Percentiles rank a stretch among this genome's conserved stretches.
Evolutionary conservation across 2,888 invertebrate genomes (phyloP).

Genomic region (Tryphoninae sp.): DNA sequence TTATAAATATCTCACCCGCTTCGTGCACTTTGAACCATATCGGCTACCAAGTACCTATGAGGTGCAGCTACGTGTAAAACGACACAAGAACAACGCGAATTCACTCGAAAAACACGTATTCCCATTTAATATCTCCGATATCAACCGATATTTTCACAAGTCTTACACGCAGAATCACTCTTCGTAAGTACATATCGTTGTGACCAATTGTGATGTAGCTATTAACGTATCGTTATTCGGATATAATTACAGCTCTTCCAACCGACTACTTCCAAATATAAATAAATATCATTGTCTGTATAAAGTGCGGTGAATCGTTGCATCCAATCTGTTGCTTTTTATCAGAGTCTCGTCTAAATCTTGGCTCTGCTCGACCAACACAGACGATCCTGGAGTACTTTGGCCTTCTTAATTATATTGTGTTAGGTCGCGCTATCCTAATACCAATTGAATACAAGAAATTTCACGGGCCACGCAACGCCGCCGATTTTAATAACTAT

Average conservation of each 20-base stretch:
- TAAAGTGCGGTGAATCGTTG: no score
- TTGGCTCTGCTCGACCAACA: no score
- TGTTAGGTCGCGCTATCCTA: no score
- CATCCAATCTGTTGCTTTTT: no score
- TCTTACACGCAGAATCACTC: neutral
- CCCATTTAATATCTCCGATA: neutral
- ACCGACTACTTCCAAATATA: neutral
- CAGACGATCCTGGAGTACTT: no score
- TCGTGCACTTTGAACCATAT: constrained; percentile 69
- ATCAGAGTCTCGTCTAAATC: no score
- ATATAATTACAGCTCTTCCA: neutral
- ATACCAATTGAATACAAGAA: no score
- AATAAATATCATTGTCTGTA: no score
- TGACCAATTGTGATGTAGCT: neutral
- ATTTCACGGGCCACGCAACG: no score
- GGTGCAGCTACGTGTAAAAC: neutral
- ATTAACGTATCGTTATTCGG: neutral
- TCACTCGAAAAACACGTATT: neutral
- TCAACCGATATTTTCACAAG: neutral
- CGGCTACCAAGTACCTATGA: constrained; percentile 35
- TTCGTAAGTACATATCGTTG: neutral
- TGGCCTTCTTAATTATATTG: no score
- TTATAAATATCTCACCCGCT: constrained; percentile 67
- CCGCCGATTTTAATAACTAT: no score
- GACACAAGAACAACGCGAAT: neutral